Conservation (phyloP, 2,797 vertebrate genomes). For the Perodicticus potto region DNA sequence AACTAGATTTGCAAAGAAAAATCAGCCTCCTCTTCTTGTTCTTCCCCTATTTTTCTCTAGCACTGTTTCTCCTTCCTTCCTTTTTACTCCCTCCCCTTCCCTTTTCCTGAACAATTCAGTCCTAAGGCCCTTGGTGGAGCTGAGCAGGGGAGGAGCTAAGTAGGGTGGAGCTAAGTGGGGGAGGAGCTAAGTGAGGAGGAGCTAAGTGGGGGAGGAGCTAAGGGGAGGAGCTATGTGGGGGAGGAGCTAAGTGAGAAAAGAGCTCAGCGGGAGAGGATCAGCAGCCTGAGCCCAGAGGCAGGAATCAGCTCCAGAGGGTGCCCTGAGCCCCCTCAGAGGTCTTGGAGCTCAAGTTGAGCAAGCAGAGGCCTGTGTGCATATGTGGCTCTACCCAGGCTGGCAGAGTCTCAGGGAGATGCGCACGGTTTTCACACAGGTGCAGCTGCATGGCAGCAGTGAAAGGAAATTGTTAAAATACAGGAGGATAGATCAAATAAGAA, state of each 20-base stretch:
- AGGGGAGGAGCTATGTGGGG: too few relatives aligned
- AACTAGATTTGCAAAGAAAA: not conserved
- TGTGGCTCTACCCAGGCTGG: too few relatives aligned
- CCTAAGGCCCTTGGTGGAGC: not conserved
- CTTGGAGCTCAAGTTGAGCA: not conserved
- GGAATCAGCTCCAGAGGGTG: not conserved
- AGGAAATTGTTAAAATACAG: not conserved
- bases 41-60: not conserved
- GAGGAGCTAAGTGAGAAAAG: too few relatives aligned
- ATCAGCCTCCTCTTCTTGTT: not conserved
- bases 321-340: not conserved
- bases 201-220: not conserved
- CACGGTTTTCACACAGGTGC: not conserved
- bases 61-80: not conserved
- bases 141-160: not conserved
- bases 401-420: not conserved
- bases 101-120: not conserved
- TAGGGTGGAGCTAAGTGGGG: too few relatives aligned
- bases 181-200: too few relatives aligned
- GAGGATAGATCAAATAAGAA: not conserved
- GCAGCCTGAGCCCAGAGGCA: not conserved
- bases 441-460: rapidly evolving
- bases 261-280: not conserved
- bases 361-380: not conserved
- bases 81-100: not conserved